phyloP scores from a whole-genome alignment of 2,888 invertebrate species.

The Diadegma fenestrale region DNA sequence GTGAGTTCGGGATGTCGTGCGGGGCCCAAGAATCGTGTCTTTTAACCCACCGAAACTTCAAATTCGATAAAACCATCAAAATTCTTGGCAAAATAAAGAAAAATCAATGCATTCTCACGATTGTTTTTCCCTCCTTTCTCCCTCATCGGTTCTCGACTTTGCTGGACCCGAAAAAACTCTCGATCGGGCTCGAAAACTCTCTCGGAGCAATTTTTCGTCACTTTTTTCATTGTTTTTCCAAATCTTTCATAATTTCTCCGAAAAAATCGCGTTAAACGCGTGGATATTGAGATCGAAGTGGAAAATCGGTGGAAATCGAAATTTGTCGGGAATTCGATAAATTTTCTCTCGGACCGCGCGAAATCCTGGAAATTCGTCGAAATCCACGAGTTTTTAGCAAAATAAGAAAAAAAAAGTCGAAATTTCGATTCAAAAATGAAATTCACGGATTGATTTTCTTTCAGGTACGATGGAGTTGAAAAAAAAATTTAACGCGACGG shows the following conservation, averaged over 20 bases:
- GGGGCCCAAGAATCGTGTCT: background rate
- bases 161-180: background rate
- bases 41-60: background rate
- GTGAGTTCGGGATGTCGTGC: conserved; percentile 17
- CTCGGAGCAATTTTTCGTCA: background rate
- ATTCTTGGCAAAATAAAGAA: background rate
- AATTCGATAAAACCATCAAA: background rate
- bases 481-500: conserved; percentile 42
- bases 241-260: background rate
- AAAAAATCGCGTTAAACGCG: background rate
- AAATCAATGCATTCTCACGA: background rate
- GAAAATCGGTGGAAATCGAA: background rate
- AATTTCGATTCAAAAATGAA: background rate
- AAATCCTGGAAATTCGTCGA: background rate
- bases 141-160: background rate
- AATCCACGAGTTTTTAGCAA: background rate
- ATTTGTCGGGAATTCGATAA: background rate
- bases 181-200: background rate
- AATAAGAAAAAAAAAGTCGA: background rate
- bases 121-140: background rate
- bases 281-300: background rate
- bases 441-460: conserved; percentile 13
- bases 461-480: conserved; percentile 69
- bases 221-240: background rate
- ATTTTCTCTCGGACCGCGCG: no score